Evolutionary conservation across 2,797 vertebrate genomes (phyloP).

Genomic region (Hyperoplus immaculatus): DNA sequence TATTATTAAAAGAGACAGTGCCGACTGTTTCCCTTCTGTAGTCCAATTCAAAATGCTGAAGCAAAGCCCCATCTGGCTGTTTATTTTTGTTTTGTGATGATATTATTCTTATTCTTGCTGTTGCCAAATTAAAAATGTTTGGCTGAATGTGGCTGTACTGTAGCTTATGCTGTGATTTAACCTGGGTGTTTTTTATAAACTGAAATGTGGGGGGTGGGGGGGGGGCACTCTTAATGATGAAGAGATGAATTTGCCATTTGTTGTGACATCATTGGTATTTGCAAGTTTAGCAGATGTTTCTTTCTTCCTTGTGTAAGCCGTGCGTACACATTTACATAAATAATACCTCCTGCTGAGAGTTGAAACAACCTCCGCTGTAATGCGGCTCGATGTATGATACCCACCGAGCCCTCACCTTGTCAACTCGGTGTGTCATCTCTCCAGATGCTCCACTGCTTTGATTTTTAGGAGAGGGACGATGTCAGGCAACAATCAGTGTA

Average conservation of each 20-base stretch:
- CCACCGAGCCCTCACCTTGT: slow-evolving; percentile 60
- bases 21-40: slow-evolving; percentile 50
- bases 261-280: slow-evolving; percentile 58
- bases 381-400: slow-evolving; percentile 43
- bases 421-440: slow-evolving; percentile 66
- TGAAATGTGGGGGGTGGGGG: slow-evolving; percentile 14
- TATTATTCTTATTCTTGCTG: slow-evolving; percentile 37
- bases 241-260: slow-evolving; percentile 62
- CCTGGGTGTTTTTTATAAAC: slow-evolving; percentile 51
- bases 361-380: slow-evolving; percentile 48
- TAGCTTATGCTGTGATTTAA: slow-evolving; percentile 60
- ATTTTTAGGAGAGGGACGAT: slow-evolving; percentile 58
- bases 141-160: slow-evolving; percentile 71
- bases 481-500: slow-evolving; percentile 60
- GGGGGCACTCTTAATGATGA: slow-evolving; percentile 23
- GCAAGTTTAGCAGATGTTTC: slow-evolving; percentile 50
- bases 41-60: slow-evolving; percentile 37
- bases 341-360: slow-evolving; percentile 54
- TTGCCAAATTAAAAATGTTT: slow-evolving; percentile 57
- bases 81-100: slow-evolving; percentile 25
- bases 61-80: slow-evolving; percentile 43
- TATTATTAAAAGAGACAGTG: slow-evolving; percentile 70
- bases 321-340: slow-evolving; percentile 58
- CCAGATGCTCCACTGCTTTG: slow-evolving; percentile 67
- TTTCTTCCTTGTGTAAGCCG: slow-evolving; percentile 32